Evolutionary conservation across 2,797 vertebrate species (phyloP), one percentile per base, ranked within the genome.

Genomic region (Caiman crocodilus): DNA sequence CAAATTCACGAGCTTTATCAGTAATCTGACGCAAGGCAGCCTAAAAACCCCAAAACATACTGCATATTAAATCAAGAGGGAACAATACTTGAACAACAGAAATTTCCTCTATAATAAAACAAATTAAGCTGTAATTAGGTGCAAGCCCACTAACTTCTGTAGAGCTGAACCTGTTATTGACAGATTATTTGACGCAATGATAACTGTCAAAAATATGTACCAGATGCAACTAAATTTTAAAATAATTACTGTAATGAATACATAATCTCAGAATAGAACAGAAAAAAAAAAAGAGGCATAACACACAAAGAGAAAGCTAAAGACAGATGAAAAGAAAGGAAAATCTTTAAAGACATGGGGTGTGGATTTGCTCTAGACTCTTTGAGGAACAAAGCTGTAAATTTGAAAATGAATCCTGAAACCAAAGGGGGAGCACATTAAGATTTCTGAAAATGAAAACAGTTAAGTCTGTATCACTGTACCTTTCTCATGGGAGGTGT

Each of bases 401-500:
- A 25, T n/a, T 18, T 42, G 35, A 64, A 84, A 80, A 14, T 25
- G 71, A 92, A 87, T 69, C 2, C 16, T 21, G 21, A 77, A 73
- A 88, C 82, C 10, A 85, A 85, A 61, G 0, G 0, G 55, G 28
- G 56, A 58, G 55, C 28, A 58, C 42, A 50, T 50, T 4, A 1
- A 16, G 4, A 5, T 35, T 78, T 78, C 57, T 30, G 3, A 32
- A 90, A 86, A 79, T 23, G 6, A 1, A 15, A 64, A 20, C 32
- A 13, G 23, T 69, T 69, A 76, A 71, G 65, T 21, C 59, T 28
- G 30, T 76, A 21, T 17, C n/a, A 55, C 69, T 69, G 88, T 88
- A 98, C 99, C 98, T 99, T 99, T 85, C 99, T 99, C 99, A 99
- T 99, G 76, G 99, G 99, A 77, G 99, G 99, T 3, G 99, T 99